phyloP scores from a whole-genome alignment of 1,140 invertebrate species.

The Aradophagus sp. region DNA sequence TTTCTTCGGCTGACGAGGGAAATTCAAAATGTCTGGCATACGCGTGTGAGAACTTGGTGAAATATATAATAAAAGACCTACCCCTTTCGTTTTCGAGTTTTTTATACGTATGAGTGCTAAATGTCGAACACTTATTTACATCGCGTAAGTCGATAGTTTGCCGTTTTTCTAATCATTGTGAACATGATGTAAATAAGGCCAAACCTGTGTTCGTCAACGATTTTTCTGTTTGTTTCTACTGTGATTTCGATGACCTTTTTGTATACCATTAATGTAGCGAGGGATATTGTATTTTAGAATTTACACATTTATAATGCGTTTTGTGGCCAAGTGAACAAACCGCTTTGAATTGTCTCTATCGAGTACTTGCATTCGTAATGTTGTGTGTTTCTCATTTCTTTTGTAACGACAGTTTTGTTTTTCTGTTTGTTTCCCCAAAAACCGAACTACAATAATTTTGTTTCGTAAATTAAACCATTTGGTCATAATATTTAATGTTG shows the following conservation, averaged over 20 bases:
- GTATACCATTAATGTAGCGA: conserved; percentile 26
- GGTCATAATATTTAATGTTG: too few relatives aligned
- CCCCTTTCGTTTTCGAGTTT: conserved; percentile 29
- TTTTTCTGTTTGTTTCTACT: conserved; percentile 39
- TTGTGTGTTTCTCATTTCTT: too few relatives aligned
- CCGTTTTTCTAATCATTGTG: conserved; percentile 23
- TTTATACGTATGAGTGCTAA: conserved; percentile 45
- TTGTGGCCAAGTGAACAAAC: conserved; percentile 4
- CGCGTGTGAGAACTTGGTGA: conserved; percentile 24
- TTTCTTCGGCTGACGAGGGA: too few relatives aligned
- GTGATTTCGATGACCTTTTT: conserved; percentile 45
- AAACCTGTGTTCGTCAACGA: conserved; percentile 16
- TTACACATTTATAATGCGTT: conserved; percentile 12
- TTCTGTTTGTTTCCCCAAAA: too few relatives aligned
- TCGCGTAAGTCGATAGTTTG: conserved; percentile 24
- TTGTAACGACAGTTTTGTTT: too few relatives aligned
- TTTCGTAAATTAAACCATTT: too few relatives aligned
- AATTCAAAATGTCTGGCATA: conserved; percentile 5
- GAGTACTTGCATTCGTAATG: too few relatives aligned
- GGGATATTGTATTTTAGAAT: conserved; percentile 22
- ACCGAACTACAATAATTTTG: too few relatives aligned
- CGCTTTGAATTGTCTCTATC: not conserved
- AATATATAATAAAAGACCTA: conserved; percentile 23
- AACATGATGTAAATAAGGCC: conserved; percentile 38
- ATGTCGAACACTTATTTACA: conserved; percentile 38